A percentile compares a stretch with the other conserved stretches of the same genome.
These are phyloP conservation scores for Montipora cactus DNA, from an alignment of 64 coral and sea anemone species.

Conservation along the genomic window DNA sequence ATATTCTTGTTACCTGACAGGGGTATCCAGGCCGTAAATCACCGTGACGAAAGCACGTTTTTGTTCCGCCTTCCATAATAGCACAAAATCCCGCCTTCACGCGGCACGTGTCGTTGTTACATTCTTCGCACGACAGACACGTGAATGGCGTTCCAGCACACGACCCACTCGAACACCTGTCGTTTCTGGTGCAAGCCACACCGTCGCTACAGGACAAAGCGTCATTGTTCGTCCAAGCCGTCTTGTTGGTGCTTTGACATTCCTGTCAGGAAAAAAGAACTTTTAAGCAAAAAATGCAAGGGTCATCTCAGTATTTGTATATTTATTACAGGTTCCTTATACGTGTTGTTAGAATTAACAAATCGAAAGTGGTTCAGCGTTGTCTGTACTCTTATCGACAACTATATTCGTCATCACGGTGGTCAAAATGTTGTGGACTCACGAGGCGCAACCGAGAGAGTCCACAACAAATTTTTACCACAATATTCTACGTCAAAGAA, in stretches of 20 bases:
- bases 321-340: no score
- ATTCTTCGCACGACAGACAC: constrained; percentile 70
- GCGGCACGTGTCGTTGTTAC: constrained; percentile 59
- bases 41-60: constrained; percentile 60
- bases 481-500: no score
- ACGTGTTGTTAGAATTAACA: no score
- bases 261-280: constrained; percentile 1
- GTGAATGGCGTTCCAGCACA: constrained; percentile 77
- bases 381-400: no score
- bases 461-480: no score
- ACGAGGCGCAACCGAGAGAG: no score
- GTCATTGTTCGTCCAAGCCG: constrained; percentile 73
- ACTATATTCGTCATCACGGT: no score
- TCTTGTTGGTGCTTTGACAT: constrained; percentile 52
- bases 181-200: constrained; percentile 62
- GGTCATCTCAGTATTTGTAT: no score
- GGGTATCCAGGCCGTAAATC: constrained; percentile 71
- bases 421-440: no score
- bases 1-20: constrained; percentile 57
- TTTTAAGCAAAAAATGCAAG: no score
- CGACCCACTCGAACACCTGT: constrained; percentile 43
- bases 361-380: no score
- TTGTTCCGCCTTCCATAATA: constrained; percentile 37
- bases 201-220: constrained; percentile 58
- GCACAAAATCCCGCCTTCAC: constrained; percentile 78